A percentile compares a stretch with the other conserved stretches of the same genome.
Evolutionary conservation across 2,797 vertebrate genomes (phyloP).

Genomic region (Alcedo quadribrachys): DNA sequence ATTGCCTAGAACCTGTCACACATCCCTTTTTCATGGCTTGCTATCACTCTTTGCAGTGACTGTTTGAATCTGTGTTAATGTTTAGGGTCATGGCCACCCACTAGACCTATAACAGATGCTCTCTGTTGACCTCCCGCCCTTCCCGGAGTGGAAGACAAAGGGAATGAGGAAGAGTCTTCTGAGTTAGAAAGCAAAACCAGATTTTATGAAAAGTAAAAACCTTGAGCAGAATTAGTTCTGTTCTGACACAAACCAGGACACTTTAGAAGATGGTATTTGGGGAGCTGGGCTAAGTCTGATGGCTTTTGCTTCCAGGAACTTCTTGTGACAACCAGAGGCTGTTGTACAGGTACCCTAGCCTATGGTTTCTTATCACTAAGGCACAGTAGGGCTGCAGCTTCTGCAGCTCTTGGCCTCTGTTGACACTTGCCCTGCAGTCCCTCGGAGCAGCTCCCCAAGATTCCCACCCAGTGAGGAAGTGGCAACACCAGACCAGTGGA

Average conservation of each 20-base stretch:
- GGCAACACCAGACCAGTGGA: not conserved
- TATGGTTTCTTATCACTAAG: not conserved
- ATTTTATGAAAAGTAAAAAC: no score
- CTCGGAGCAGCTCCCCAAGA: not conserved
- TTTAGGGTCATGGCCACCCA: no score
- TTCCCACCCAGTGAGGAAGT: not conserved
- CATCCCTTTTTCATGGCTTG: not conserved
- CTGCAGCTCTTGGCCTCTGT: not conserved
- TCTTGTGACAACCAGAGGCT: not conserved
- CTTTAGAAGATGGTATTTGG: not conserved
- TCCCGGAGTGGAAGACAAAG: no score
- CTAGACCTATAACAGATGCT: no score
- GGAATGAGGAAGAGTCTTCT: no score
- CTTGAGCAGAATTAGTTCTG: no score
- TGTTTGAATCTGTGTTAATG: not conserved
- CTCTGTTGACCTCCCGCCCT: no score
- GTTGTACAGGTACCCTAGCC: accelerated
- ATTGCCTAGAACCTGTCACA: not conserved
- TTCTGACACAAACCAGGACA: no score
- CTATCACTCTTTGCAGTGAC: not conserved
- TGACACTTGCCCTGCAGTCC: not conserved
- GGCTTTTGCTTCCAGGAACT: not conserved
- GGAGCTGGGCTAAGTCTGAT: not conserved
- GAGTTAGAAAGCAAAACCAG: no score
- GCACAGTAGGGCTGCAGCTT: not conserved